A percentile compares a stretch with the other conserved stretches of the same genome.
Conservation (phyloP, 2,797 vertebrate species). For the Ambastaia sidthimunki region DNA sequence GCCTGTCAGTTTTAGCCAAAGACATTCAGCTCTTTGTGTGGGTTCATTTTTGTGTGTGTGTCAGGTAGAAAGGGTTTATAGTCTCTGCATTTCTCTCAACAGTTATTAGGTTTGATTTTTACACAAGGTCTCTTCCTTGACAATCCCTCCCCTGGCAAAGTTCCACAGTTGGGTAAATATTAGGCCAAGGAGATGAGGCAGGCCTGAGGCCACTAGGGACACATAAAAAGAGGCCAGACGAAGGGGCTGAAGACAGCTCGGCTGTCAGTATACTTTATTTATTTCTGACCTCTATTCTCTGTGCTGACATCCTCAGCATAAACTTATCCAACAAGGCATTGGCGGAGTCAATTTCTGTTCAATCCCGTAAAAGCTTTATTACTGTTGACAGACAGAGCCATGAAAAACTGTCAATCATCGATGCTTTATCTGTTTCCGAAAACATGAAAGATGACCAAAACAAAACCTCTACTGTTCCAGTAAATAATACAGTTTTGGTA, state of each 20-base stretch:
- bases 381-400: slow-evolving; percentile 46
- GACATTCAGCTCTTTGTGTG: slow-evolving; percentile 4
- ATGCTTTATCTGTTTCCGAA: neutral
- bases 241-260: slow-evolving; percentile 21
- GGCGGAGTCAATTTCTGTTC: slow-evolving; percentile 43
- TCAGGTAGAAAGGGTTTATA: slow-evolving; percentile 37
- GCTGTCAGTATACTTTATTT: slow-evolving; percentile 58
- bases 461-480: no score
- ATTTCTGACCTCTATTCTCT: slow-evolving; percentile 51
- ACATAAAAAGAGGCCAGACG: slow-evolving; percentile 48
- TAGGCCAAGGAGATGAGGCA: slow-evolving; percentile 48
- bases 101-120: slow-evolving; percentile 18
- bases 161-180: slow-evolving; percentile 53
- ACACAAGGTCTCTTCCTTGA: slow-evolving; percentile 13
- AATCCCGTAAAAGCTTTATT: slow-evolving; percentile 40
- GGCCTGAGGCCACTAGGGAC: slow-evolving; percentile 35
- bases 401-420: slow-evolving; percentile 46
- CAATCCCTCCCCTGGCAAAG: slow-evolving; percentile 28
- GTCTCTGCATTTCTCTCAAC: slow-evolving; percentile 34
- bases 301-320: slow-evolving; percentile 32
- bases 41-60: slow-evolving; percentile 15
- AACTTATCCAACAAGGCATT: slow-evolving; percentile 37
- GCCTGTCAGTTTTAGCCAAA: slow-evolving; percentile 21
- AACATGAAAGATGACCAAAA: no score
- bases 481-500: no score